These are phyloP conservation scores for Chlorodrepanis virens DNA, from an alignment of 2,113 vertebrate genomes.

Conservation along the genomic window DNA sequence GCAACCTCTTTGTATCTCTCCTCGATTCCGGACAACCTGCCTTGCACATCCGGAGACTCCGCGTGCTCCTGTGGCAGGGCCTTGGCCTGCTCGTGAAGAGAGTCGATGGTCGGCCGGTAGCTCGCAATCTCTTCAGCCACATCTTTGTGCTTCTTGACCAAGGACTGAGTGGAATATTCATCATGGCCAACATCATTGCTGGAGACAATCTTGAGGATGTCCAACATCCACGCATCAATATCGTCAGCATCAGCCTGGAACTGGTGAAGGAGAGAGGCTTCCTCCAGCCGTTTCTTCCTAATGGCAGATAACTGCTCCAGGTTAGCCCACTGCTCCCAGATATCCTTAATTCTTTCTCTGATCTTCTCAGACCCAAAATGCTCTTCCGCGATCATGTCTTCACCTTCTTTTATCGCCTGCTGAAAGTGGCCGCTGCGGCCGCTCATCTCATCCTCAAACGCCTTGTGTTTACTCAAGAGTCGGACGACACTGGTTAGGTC, in stretches of 20 bases:
- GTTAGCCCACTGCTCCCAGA: conserved; percentile 90
- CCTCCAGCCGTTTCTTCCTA: conserved; percentile 83
- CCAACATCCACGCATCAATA: conserved; percentile 90
- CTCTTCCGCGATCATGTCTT: conserved; percentile 85
- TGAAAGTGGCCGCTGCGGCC: conserved; percentile 87
- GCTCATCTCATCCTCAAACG: conserved; percentile 93
- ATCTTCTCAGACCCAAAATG: conserved; percentile 91
- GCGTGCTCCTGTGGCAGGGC: conserved; percentile 77
- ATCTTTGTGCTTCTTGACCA: conserved; percentile 94
- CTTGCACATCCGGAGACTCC: conserved; percentile 78
- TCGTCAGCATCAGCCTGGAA: conserved; percentile 92
- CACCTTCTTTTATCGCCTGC: conserved; percentile 88
- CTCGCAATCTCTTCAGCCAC: conserved; percentile 88
- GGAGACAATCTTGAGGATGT: conserved; percentile 92
- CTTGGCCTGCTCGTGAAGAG: conserved; percentile 85
- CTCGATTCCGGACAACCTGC: conserved; percentile 88
- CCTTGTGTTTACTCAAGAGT: conserved; percentile 90
- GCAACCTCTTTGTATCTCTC: conserved; percentile 92
- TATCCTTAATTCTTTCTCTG: conserved; percentile 83
- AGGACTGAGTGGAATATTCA: conserved; percentile 93
- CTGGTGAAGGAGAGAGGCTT: conserved; percentile 89
- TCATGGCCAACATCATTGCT: conserved; percentile 92
- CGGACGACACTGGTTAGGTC: conserved; percentile 90
- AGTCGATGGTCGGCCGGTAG: conserved; percentile 87
- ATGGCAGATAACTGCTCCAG: conserved; percentile 85